Evolutionary conservation across 2,113 vertebrate species (phyloP).

Genomic region (Sinocyclocheilus maitianheensis): DNA sequence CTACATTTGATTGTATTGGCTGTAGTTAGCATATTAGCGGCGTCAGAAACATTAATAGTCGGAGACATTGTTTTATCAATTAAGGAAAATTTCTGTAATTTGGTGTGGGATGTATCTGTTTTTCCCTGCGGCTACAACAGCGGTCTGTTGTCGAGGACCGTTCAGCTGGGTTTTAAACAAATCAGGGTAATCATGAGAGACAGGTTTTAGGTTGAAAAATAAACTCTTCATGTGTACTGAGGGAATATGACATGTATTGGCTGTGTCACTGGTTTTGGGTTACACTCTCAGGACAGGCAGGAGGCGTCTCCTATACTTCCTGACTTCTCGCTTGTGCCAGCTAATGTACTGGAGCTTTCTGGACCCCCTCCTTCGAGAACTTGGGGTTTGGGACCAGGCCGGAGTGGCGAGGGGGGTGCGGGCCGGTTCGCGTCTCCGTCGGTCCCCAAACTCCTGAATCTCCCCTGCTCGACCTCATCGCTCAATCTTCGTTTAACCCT

Average conservation of each 20-base stretch:
- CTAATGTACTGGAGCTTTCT: conserved; percentile 66
- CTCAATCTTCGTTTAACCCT: conserved; percentile 78
- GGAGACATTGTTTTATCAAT: conserved; percentile 66
- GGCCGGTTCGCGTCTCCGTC: conserved; percentile 60
- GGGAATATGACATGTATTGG: conserved; percentile 80
- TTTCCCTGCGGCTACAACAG: conserved; percentile 63
- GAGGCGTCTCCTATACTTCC: conserved; percentile 80
- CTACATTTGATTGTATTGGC: conserved; percentile 19
- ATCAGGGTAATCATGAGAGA: conserved; percentile 78
- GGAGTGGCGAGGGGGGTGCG: conserved; percentile 33
- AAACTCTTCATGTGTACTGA: conserved; percentile 74
- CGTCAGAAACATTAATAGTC: conserved; percentile 51
- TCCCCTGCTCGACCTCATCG: conserved; percentile 71
- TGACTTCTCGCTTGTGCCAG: conserved; percentile 77
- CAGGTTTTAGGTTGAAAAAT: conserved; percentile 81
- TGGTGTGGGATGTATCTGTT: conserved; percentile 55
- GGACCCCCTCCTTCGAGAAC: conserved; percentile 44
- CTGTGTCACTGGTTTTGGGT: conserved; percentile 79
- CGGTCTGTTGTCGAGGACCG: conserved; percentile 70
- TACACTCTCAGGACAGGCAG: conserved; percentile 71
- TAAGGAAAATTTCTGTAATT: conserved; percentile 50
- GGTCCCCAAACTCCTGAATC: conserved; percentile 65
- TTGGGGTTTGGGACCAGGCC: background rate
- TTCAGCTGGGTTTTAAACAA: conserved; percentile 75
- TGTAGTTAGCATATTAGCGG: conserved; percentile 40